Percentiles rank a stretch among this genome's conserved stretches.
Conservation (phyloP, 1,140 invertebrate species). For the Drosophila ironensis region DNA sequence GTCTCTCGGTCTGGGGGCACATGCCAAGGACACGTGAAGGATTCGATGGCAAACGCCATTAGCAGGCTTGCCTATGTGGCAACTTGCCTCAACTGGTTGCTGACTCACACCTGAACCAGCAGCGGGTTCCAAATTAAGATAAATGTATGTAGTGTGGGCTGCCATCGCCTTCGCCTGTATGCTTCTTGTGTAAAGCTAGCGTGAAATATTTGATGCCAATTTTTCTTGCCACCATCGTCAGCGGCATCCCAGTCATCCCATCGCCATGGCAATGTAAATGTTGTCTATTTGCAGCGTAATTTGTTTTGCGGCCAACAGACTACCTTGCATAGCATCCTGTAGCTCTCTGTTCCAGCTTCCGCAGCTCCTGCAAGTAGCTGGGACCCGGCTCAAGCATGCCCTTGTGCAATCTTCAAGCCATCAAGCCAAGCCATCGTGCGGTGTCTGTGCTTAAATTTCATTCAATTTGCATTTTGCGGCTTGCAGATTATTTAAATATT, state of each 20-base stretch:
- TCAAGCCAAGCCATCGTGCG: background rate
- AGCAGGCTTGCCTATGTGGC: slow-evolving; percentile 31
- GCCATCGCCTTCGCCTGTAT: background rate
- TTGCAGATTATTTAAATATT: slow-evolving; percentile 59
- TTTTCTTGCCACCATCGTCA: slow-evolving; percentile 48
- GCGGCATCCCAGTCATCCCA: background rate
- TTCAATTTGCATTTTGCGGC: slow-evolving; percentile 60
- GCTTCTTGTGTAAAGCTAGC: slow-evolving; percentile 34
- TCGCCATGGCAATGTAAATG: slow-evolving; percentile 50
- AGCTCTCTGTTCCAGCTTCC: slow-evolving; percentile 7
- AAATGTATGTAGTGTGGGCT: slow-evolving; percentile 47
- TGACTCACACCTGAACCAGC: slow-evolving; percentile 14
- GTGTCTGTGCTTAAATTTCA: slow-evolving; percentile 36
- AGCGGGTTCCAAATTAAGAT: slow-evolving; percentile 65
- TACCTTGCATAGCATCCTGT: slow-evolving; percentile 1
- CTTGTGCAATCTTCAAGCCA: slow-evolving; percentile 33
- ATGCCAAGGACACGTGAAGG: slow-evolving; percentile 75
- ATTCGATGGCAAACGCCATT: slow-evolving; percentile 58
- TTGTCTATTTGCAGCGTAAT: slow-evolving; percentile 65
- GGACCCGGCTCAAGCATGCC: slow-evolving; percentile 22
- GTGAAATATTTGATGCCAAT: slow-evolving; percentile 75
- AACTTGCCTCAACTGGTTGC: slow-evolving; percentile 55
- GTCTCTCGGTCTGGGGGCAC: slow-evolving; percentile 22
- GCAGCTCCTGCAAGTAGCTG: background rate
- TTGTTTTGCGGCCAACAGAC: slow-evolving; percentile 45